Evolutionary conservation across 2,113 vertebrate species (phyloP), one percentile per base, ranked within the genome.

Genomic region (Argyrosomus japonicus): DNA sequence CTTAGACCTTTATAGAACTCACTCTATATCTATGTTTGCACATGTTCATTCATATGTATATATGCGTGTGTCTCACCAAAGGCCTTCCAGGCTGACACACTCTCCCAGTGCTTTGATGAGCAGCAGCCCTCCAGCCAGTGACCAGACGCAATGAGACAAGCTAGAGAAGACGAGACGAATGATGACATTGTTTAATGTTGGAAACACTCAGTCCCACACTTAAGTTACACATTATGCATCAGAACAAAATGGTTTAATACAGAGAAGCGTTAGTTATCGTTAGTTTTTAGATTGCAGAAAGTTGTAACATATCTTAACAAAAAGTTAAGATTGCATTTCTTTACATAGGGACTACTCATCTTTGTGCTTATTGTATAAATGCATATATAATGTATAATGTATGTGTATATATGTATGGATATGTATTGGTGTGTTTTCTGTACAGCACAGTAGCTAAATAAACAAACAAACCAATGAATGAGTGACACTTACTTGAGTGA

Each of bases 401-500:
- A 36, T 36, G 36, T 36, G 36, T 8, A 36, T 36, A 36, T 36
- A 36, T 36, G 36, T 36, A 36, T 36, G 36, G 36, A 8, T 36
- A 36, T 36, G 36, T 36, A 36, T 8, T 8, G 36, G 36, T 8
- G 36, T 36, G 36, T 36, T 6, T 36, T 36, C 36, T 36, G 36
- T 36, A 32, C 29, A 32, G 4, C 29, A 32, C 29, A 32, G 29
- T 32, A 32, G 29, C 29, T 32, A 4, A 32, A 32, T 32, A 32
- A 32, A 32, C 29, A 36, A 36, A 8, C 36, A 36, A 36, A 36
- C 36, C 36, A 5, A 32, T 32, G 29, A 36, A 36, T 36, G 36
- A 36, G 36, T 36, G 36, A 36, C 9, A 15, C 91, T 94, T 92
- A 97, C 96, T 94, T 91, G 1, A 97, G 85, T 1, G 72, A 93